Evolutionary conservation across 2,113 vertebrate genomes (phyloP), one percentile per base, ranked within the genome.

Genomic region (Sarotherodon lohbergeri): DNA sequence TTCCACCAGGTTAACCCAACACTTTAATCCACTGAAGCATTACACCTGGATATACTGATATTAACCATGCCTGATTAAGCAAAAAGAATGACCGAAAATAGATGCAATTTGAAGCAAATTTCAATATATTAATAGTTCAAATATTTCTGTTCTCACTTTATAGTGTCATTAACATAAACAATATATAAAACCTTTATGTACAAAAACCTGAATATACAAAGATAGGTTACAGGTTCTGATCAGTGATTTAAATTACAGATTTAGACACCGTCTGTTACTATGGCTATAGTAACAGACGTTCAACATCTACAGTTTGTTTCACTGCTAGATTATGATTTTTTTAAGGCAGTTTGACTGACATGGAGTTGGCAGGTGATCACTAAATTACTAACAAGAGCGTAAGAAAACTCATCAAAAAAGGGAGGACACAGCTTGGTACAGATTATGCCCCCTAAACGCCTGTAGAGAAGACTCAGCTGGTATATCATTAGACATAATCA

Each of bases 391-490:
- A 66, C 29, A 71, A 88, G 78, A 80, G 14, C 3, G 16, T 16
- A 4, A 52, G 66, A 81, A 82, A 82, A 84, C 10, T 9, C 34
- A 27, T 66, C n/a, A 80, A 88, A 92, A 87, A 59, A n/a, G 59
- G 54, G 43, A 3, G 55, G 88, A 78, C 84, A 50, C 88, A 89
- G 90, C 48, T 46, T 88, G 90, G 71, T 32, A 68, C 57, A 83
- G 63, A 86, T 87, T 56, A 56, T 79, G 32, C 43, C 36, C 52
- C 71, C 80, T 57, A 61, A 90, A 82, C 3, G 63, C 84, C 80
- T 80, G 80, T 52, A 81, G 83, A 87, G 59, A 80, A 48, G 78
- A 81, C 86, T 86, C 82, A 82, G 90, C 82, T 85, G 81, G 86
- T 76, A 13, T 11, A 59, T 85, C 16, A 87, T 57, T 76, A 89